Evolutionary conservation across 2,113 vertebrate species (phyloP), one percentile per base, ranked within the genome.

Genomic region (Macquaria ambigua): DNA sequence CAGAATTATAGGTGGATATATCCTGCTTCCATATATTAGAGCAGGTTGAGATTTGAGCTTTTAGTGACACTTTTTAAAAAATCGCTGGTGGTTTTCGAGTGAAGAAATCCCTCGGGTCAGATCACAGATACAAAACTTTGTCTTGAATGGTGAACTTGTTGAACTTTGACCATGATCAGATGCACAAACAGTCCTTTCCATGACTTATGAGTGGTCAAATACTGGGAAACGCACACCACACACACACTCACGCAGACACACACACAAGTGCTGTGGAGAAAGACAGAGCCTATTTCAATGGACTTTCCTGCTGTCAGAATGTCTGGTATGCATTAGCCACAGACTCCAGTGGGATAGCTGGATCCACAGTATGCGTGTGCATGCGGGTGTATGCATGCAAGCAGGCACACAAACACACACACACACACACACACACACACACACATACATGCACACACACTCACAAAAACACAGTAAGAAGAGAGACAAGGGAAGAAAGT

Each of bases 291-390:
- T 77, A 89, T 95, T 94, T 94, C 87, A 92, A 95, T 95, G 91
- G 93, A 91, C 95, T 96, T 96, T 95, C 95, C 95, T 96, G 94
- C 94, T 96, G 95, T 96, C 93, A 94, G 93, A 96, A 95, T 95
- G 95, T 96, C 95, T 96, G 95, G 94, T 95, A 95, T 95, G 94
- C 93, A 92, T 92, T 93, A 95, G 93, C 96, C 95, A 96, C 96
- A 96, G 95, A 94, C 95, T 96, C 95, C 96, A 96, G 95, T 91
- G 90, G 93, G 93, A 95, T 95, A 94, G 92, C 91, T 94, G 88
- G 92, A 95, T 94, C 94, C 94, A 94, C 94, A 91, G 93, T 90
- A 89, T 89, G 91, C 67, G 88, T 90, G 83, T 85, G 82, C 82
- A 89, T 77, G 86, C 73, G 85, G 76, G 79, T 88, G 77, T 61